Conservation (phyloP, 2,888 invertebrate species). For the Drosophila mercatorum region DNA sequence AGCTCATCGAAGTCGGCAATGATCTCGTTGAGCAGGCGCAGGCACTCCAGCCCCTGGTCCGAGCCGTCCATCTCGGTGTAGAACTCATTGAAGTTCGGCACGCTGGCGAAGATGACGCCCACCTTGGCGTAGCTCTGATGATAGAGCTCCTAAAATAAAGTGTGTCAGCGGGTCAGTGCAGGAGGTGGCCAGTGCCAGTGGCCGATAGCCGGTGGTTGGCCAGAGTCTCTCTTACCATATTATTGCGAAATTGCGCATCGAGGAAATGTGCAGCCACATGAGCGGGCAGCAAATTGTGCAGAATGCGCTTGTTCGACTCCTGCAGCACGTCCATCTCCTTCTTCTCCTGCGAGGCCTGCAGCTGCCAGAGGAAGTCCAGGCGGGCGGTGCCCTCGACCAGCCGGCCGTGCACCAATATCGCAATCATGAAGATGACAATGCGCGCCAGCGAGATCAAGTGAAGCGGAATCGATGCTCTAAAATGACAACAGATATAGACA, state of each 20-base stretch:
- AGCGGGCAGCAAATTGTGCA: constrained; percentile 95
- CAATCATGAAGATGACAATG: constrained; percentile 92
- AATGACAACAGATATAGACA: constrained; percentile 9
- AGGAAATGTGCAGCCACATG: constrained; percentile 97
- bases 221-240: constrained; percentile 88
- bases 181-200: neutral
- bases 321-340: constrained; percentile 96
- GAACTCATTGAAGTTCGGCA: constrained; percentile 97
- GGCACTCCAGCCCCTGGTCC: constrained; percentile 95
- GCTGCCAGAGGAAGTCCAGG: constrained; percentile 92
- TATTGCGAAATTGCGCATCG: constrained; percentile 94
- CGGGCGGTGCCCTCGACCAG: constrained; percentile 96
- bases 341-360: constrained; percentile 95
- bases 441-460: constrained; percentile 92
- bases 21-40: constrained; percentile 94
- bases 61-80: constrained; percentile 96
- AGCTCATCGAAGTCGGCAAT: constrained; percentile 97
- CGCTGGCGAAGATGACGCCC: constrained; percentile 95
- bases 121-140: constrained; percentile 96
- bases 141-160: constrained; percentile 90
- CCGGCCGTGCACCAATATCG: constrained; percentile 92
- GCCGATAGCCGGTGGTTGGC: neutral
- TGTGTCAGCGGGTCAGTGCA: constrained; percentile 14
- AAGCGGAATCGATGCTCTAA: constrained; percentile 89
- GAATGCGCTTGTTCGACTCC: constrained; percentile 93